Conservation (phyloP, 2,888 invertebrate species). For the Perizoma flavofasciatum region DNA sequence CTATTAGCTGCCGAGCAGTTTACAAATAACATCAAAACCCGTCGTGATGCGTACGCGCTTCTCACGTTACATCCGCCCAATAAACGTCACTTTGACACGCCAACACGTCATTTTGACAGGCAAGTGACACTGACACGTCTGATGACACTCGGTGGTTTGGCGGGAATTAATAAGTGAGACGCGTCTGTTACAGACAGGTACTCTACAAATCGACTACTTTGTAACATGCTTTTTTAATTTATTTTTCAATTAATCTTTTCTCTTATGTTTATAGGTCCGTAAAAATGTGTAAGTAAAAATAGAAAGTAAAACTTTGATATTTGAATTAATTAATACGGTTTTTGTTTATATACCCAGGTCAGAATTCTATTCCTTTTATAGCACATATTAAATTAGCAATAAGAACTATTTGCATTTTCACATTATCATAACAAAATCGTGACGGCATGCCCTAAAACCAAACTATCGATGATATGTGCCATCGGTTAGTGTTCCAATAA, state of each 20-base stretch:
- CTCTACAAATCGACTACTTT: slow-evolving; percentile 35
- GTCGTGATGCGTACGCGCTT: slow-evolving; percentile 34
- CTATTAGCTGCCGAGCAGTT: slow-evolving; percentile 21
- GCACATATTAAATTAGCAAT: no score
- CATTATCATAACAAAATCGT: no score
- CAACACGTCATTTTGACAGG: slow-evolving; percentile 34
- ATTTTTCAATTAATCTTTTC: slow-evolving; percentile 31
- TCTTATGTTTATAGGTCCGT: not conserved
- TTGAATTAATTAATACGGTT: no score
- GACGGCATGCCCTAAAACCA: no score
- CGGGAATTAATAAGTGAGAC: slow-evolving; percentile 30
- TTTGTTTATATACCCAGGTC: no score
- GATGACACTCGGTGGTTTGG: slow-evolving; percentile 29
- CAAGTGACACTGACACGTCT: slow-evolving; percentile 31
- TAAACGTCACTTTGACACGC: slow-evolving; percentile 46
- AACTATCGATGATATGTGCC: no score
- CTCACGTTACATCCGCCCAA: slow-evolving; percentile 57
- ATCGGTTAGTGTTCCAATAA: no score
- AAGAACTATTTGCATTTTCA: no score
- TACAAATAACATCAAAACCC: slow-evolving; percentile 33
- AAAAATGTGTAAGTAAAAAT: not conserved
- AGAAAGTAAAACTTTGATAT: not conserved
- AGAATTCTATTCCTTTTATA: no score
- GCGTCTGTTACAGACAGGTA: slow-evolving; percentile 11
- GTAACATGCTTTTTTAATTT: slow-evolving; percentile 39